Percentiles rank a stretch among this genome's conserved stretches.
Conservation (phyloP, 2,113 vertebrate species). For the Callaeas wilsoni region DNA sequence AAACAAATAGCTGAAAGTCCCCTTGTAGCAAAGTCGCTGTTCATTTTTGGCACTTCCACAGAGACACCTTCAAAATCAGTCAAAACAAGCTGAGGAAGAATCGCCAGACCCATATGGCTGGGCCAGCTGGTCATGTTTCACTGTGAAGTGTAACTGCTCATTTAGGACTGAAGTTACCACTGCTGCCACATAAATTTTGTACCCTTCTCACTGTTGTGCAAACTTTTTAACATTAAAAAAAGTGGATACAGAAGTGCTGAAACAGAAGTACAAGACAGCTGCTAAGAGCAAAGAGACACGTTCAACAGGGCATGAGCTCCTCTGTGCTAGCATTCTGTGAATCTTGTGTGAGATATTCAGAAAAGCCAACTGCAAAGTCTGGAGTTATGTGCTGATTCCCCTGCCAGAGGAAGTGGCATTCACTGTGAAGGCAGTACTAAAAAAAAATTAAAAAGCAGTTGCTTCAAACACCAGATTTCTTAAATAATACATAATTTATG, state of each 20-base stretch:
- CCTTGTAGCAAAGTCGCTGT: neutral
- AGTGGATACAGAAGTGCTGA: neutral
- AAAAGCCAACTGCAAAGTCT: neutral
- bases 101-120: neutral
- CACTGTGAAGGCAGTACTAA: neutral
- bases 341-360: neutral
- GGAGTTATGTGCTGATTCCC: neutral
- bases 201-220: neutral
- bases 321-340: neutral
- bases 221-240: neutral
- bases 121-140: conserved; percentile 1
- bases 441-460: neutral
- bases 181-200: neutral
- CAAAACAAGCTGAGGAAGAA: neutral
- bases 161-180: neutral
- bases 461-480: neutral
- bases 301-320: neutral
- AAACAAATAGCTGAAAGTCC: neutral
- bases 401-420: neutral
- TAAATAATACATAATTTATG: neutral
- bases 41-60: neutral
- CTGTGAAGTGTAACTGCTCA: neutral
- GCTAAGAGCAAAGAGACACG: neutral
- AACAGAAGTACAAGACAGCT: neutral
- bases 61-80: neutral